Evolutionary conservation across 2,888 invertebrate genomes (phyloP), one percentile per base, ranked within the genome.

Genomic region (Diaperis boleti): DNA sequence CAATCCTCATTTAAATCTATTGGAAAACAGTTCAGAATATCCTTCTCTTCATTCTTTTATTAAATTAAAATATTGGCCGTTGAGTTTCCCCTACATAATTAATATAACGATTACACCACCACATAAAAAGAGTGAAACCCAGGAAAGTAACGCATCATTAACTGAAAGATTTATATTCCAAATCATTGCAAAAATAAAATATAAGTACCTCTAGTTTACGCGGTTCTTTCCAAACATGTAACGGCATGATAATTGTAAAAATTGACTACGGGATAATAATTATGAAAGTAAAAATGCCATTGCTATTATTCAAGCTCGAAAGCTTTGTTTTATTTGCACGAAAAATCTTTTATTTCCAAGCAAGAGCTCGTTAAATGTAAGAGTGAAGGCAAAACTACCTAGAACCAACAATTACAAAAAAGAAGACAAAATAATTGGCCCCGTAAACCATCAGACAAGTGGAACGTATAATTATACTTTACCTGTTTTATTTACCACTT

Each of bases 131-230:
- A 49, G 49, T 15, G 49, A 49, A 33, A 49, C 33, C 18, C 17
- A 33, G 49, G 49, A 49, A 49, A 49, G 49, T 49, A 49, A 33
- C 35, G 18, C 33, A 18, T 49, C 49, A 18, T 33, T 47, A 47
- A 47, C 29, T 31, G 15, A 8, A 26, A 26, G 26, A 26, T 26
- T 26, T n/a, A 26, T 26, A 26, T 26, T 26, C 29, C 5, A 29
- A 14, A 22, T 14, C 14, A 22, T 22, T 29, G n/a, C 10, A 14
- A 13, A 29, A 47, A 18, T 11, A 18, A 15, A 10, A 20, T 15
- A 15, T 6, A 18, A 26, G 18, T 20, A 18, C 44, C 26, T 44
- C 22, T 14, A 15, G 22, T 45, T 45, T 14, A 26, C 18, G 11
- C n/a, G n/a, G n/a, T n/a, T n/a, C n/a, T n/a, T n/a, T n/a, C n/a